phyloP scores from a whole-genome alignment of 2,113 vertebrate species.

The Conger conger region DNA sequence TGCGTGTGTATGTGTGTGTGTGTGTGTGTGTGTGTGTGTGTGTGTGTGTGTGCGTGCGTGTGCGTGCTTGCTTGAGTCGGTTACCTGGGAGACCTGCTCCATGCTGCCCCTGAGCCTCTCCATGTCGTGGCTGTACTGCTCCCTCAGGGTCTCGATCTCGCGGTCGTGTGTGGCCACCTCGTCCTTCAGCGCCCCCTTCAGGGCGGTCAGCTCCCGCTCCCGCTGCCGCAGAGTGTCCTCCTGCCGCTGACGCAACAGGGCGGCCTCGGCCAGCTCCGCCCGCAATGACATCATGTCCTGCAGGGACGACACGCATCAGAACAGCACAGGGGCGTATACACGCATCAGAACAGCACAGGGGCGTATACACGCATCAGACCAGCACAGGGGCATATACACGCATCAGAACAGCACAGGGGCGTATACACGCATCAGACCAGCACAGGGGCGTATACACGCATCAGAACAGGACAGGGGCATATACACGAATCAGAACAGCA shows the following conservation, averaged over 20 bases:
- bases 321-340: constrained; percentile 26
- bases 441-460: too few species aligned
- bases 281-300: constrained; percentile 72
- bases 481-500: too few species aligned
- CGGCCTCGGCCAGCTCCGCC: constrained; percentile 70
- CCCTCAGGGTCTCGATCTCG: constrained; percentile 72
- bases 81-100: constrained; percentile 84
- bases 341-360: constrained; percentile 53
- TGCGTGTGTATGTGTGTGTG: background rate
- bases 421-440: constrained; percentile 38
- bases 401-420: constrained; percentile 50
- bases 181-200: constrained; percentile 77
- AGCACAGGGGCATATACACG: too few species aligned
- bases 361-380: constrained; percentile 42
- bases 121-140: constrained; percentile 82
- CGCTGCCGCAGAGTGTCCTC: constrained; percentile 78
- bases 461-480: constrained; percentile 55
- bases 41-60: background rate
- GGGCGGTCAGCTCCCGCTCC: constrained; percentile 74
- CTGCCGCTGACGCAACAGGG: constrained; percentile 68
- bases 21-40: background rate
- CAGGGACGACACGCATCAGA: constrained; percentile 46
- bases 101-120: constrained; percentile 83
- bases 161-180: constrained; percentile 74
- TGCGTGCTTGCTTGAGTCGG: background rate